phyloP scores from a whole-genome alignment of 2,888 invertebrate species.

The Sphecodes monilicornis region DNA sequence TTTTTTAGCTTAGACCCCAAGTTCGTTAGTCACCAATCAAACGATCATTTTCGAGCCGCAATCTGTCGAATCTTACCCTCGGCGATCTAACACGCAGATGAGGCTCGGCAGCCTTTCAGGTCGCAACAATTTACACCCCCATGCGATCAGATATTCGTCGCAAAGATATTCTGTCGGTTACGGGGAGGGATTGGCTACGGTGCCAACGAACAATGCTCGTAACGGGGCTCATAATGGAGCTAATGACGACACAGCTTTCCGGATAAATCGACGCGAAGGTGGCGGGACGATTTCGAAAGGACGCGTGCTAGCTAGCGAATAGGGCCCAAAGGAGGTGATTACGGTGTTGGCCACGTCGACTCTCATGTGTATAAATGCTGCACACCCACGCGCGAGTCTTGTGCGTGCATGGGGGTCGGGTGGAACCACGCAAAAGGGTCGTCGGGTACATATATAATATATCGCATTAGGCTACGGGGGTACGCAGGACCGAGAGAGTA shows the following conservation, averaged over 20 bases:
- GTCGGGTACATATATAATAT: conserved; percentile 72
- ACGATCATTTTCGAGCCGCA: background rate
- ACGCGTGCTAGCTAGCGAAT: conserved; percentile 77
- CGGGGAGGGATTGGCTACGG: background rate
- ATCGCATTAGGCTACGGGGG: conserved; percentile 74
- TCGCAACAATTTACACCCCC: conserved; percentile 26
- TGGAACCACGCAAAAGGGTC: conserved; percentile 52
- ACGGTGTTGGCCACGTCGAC: conserved; percentile 60
- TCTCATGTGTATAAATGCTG: background rate
- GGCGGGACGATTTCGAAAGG: conserved; percentile 66
- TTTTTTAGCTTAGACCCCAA: background rate
- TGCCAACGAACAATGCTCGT: conserved; percentile 47
- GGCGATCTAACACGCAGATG: background rate
- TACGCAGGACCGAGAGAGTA: conserved; percentile 71
- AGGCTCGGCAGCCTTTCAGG: background rate
- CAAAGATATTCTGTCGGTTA: conserved; percentile 9
- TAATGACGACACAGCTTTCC: conserved; percentile 57
- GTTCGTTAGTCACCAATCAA: background rate
- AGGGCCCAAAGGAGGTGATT: conserved; percentile 83
- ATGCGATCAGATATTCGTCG: background rate
- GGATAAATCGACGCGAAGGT: conserved; percentile 72
- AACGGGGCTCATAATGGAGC: conserved; percentile 52
- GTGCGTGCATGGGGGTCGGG: conserved; percentile 1
- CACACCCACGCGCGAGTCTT: background rate
- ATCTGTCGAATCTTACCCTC: background rate